These are phyloP conservation scores for Drosophila serrata DNA, from an alignment of 1,140 invertebrate species.

Conservation along the genomic window DNA sequence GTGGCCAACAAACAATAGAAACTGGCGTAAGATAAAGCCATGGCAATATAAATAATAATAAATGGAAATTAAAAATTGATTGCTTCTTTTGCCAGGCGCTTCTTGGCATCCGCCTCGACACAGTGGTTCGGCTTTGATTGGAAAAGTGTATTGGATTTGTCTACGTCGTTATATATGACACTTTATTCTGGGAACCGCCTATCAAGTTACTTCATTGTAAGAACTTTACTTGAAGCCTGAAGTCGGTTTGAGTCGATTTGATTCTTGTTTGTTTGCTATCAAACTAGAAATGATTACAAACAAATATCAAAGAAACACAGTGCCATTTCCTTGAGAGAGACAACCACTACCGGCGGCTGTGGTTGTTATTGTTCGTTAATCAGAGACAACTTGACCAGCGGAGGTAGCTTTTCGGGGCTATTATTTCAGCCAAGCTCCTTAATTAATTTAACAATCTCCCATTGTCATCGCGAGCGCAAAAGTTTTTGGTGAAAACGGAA, in stretches of 20 bases:
- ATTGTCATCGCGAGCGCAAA: conserved; percentile 35
- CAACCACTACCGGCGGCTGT: conserved; percentile 14
- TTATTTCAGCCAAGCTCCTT: conserved; percentile 24
- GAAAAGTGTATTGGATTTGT: conserved; percentile 8
- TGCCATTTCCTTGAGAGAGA: conserved; percentile 22
- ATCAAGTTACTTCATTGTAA: conserved; percentile 4
- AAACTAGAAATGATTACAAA: conserved; percentile 8
- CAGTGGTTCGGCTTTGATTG: conserved; percentile 51
- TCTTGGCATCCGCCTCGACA: conserved; percentile 49
- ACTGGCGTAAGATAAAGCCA: conserved; percentile 45
- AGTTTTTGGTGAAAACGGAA: conserved; percentile 33
- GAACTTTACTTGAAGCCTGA: conserved; percentile 4
- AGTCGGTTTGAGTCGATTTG: not conserved
- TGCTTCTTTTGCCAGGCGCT: conserved; percentile 68
- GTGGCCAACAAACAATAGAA: conserved; percentile 58
- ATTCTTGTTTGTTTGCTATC: conserved; percentile 9
- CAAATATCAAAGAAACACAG: conserved; percentile 6
- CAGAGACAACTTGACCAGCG: conserved; percentile 72
- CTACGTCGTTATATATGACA: not conserved
- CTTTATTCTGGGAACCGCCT: conserved; percentile 15
- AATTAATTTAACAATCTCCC: conserved; percentile 53
- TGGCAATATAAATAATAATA: conserved; percentile 60
- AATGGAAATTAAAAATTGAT: conserved; percentile 76
- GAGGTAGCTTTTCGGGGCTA: conserved; percentile 31
- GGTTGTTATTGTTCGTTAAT: conserved; percentile 62